Base-by-base conservation (phyloP, 2,888 invertebrate genomes). In the Meganola albula region DNA sequence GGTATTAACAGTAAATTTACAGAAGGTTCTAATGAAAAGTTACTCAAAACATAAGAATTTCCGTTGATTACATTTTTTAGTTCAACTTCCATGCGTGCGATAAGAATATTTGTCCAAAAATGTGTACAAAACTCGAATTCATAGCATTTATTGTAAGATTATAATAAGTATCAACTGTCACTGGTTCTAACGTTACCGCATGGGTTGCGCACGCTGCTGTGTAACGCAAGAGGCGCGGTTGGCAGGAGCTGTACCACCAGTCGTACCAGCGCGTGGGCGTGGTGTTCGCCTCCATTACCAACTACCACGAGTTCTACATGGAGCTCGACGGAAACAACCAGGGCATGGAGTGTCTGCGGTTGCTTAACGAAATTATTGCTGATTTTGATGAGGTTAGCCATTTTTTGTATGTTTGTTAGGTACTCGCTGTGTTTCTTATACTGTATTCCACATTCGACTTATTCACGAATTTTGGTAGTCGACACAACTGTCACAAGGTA, bases 281-380 rank as follows among this genome's bases (percentile, higher is more conserved):
- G 12, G 92, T 96, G 52, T 97, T 97, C 79, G 96, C 95, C 12
- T 95, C 95, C 40, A 95, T 97, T 67, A 95, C 96, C 58, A 97
- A 96, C 86, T 97, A 96, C 82, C 94, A 95, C 77, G 96, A 97
- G 80, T 96, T 96, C 86, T 96, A 96, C 80, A 94, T 93, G 69
- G 96, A 96, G 85, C 88, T 96, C 48, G 95, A 95, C 72, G 95
- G 95, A 10, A 96, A 95, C 71, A 95, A 95, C 79, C 95, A 96
- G 78, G 96, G 96, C 1, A 91, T 95, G 63, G 96, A 96, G 78
- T 96, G 96, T 70, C 85, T 97, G 34, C 79, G 96, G 40, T 87
- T 96, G 42, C 88, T 97, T 7, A 96, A 97, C 70, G 96, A 97
- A 74, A 96, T 97, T 52, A 96, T 97, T 33, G 95, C 95, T 1